phyloP scores from a whole-genome alignment of 2,797 vertebrate genomes.

The Rhadinocentrus ornatus region DNA sequence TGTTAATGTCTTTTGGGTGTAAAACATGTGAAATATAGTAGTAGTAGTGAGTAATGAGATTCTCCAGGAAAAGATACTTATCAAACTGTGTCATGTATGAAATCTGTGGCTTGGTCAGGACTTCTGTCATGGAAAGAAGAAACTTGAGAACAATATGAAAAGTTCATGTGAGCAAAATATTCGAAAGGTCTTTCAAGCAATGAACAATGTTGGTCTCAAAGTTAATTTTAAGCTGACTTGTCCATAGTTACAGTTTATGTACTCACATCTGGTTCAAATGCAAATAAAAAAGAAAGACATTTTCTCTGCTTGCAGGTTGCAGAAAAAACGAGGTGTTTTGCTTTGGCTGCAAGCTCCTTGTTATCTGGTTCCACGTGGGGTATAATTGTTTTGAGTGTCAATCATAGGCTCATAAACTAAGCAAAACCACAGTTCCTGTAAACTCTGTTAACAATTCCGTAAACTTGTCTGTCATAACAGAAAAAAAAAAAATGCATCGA shows the following conservation, averaged over 20 bases:
- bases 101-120: neutral
- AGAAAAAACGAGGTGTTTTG: neutral
- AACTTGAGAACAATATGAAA: too few relatives aligned
- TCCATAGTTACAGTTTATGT: neutral
- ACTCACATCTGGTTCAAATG: too few relatives aligned
- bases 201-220: too few relatives aligned
- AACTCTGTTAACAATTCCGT: neutral
- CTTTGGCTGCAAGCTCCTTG: neutral
- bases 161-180: too few relatives aligned
- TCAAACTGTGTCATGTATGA: neutral
- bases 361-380: neutral
- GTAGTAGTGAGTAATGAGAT: neutral
- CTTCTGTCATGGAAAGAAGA: too few relatives aligned
- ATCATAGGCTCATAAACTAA: too few relatives aligned
- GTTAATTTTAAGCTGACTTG: neutral
- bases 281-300: neutral
- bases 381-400: too few relatives aligned
- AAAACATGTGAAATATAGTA: neutral
- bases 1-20: neutral
- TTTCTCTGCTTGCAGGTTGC: neutral
- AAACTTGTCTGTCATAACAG: too few relatives aligned
- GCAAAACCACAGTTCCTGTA: neutral
- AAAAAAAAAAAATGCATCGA: too few relatives aligned
- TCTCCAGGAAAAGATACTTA: neutral
- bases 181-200: too few relatives aligned